Evolutionary conservation across 2,113 vertebrate genomes (phyloP).

Genomic region (Spermophilus dauricus): DNA sequence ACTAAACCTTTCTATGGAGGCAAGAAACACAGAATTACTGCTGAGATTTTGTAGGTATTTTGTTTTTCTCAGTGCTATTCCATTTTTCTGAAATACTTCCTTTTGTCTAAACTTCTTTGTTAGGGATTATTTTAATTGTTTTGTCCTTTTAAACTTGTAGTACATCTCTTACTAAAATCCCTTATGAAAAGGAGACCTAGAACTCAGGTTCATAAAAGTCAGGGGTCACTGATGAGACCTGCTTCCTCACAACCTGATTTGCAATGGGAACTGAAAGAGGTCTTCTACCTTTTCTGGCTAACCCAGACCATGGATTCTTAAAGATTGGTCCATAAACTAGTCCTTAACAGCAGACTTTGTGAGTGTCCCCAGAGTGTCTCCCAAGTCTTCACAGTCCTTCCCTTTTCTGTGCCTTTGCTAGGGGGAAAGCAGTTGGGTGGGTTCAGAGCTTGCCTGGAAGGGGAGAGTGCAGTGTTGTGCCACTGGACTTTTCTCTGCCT

Average conservation of each 20-base stretch:
- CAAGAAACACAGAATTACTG: slow-evolving; percentile 98
- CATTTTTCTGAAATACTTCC: slow-evolving; percentile 16
- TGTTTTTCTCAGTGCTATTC: background rate
- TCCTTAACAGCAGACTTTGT: background rate
- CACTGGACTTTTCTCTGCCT: background rate
- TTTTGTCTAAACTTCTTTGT: slow-evolving; percentile 17
- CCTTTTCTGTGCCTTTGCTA: background rate
- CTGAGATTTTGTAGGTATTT: slow-evolving; percentile 97
- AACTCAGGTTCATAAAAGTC: background rate
- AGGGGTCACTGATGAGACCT: background rate
- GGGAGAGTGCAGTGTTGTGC: background rate
- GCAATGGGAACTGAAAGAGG: background rate
- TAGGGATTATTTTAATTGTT: slow-evolving; percentile 1
- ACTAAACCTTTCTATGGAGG: slow-evolving; percentile 99
- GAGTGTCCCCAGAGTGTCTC: background rate
- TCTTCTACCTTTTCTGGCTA: background rate
- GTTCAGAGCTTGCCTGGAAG: background rate
- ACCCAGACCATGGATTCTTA: background rate
- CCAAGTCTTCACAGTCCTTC: background rate
- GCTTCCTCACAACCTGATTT: background rate
- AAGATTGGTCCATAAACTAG: background rate
- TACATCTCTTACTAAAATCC: slow-evolving; percentile 3
- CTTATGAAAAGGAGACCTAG: background rate
- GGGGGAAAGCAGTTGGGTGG: background rate
- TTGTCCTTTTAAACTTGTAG: slow-evolving; percentile 28